These are phyloP conservation scores for Rhombomys opimus DNA, from an alignment of 2,113 vertebrate genomes.

Conservation along the genomic window DNA sequence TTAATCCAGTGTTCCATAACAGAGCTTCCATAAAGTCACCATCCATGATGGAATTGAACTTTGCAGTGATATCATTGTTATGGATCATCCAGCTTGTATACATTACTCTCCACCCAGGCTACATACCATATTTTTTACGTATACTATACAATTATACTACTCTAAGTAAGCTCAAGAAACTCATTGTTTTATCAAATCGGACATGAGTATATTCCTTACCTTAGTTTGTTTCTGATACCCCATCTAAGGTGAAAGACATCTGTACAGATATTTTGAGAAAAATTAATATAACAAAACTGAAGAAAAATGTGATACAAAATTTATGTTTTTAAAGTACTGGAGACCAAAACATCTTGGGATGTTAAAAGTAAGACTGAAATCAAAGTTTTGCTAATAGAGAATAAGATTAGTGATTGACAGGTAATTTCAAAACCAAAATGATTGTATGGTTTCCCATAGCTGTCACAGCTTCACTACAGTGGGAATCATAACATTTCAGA, in stretches of 20 bases:
- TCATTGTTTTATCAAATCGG: background rate
- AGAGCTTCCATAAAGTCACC: background rate
- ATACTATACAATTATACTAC: background rate
- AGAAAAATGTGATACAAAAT: background rate
- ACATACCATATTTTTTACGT: background rate
- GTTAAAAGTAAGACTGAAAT: slow-evolving; percentile 48
- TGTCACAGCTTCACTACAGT: slow-evolving; percentile 50
- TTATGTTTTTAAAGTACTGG: background rate
- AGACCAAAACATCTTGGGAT: background rate
- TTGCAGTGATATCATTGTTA: background rate
- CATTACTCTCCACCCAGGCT: background rate
- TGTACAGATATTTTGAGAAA: background rate
- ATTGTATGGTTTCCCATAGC: slow-evolving; percentile 65
- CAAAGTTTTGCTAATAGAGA: slow-evolving; percentile 57
- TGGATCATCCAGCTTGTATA: background rate
- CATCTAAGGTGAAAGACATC: background rate
- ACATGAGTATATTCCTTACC: background rate
- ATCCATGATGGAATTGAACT: background rate
- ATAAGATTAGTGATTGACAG: slow-evolving; percentile 57
- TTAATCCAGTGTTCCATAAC: background rate
- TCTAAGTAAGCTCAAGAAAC: background rate
- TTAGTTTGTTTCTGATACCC: background rate
- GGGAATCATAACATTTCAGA: slow-evolving; percentile 66
- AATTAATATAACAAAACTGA: background rate
- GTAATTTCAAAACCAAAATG: slow-evolving; percentile 70